Evolutionary conservation across 2,888 invertebrate genomes (phyloP).

Genomic region (Criorhina ranunculi): DNA sequence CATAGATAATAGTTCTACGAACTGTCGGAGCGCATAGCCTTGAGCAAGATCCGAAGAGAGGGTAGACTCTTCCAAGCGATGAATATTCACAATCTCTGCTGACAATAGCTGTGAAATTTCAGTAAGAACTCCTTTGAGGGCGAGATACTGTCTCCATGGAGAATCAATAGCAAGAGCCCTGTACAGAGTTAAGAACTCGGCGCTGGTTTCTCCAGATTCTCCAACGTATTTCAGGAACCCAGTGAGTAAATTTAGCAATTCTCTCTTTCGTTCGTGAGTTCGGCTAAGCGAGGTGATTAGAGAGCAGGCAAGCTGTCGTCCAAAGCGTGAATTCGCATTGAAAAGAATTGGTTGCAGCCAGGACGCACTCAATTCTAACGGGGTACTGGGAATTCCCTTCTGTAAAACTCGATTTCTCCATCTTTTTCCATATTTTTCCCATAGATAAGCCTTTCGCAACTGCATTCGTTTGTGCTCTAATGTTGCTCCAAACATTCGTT

Average conservation of each 20-base stretch:
- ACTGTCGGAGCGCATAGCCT: slow-evolving; percentile 95
- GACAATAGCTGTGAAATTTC: slow-evolving; percentile 94
- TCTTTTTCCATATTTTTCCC: slow-evolving; percentile 90
- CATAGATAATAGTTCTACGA: slow-evolving; percentile 94
- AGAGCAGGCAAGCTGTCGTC: slow-evolving; percentile 94
- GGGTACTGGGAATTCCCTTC: slow-evolving; percentile 82
- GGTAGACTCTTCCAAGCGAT: slow-evolving; percentile 95
- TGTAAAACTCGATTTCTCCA: slow-evolving; percentile 86
- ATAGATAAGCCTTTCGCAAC: slow-evolving; percentile 86
- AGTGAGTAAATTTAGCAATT: slow-evolving; percentile 93
- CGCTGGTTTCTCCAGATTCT: slow-evolving; percentile 94
- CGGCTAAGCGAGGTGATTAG: slow-evolving; percentile 93
- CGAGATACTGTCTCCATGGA: slow-evolving; percentile 97
- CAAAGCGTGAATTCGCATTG: slow-evolving; percentile 94
- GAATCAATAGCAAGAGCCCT: slow-evolving; percentile 92
- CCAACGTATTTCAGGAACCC: slow-evolving; percentile 94
- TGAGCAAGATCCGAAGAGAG: slow-evolving; percentile 97
- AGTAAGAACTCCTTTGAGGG: slow-evolving; percentile 93
- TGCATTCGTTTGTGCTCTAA: slow-evolving; percentile 82
- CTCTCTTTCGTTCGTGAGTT: slow-evolving; percentile 88
- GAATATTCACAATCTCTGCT: slow-evolving; percentile 94
- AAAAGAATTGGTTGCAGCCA: slow-evolving; percentile 97
- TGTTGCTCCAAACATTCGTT: slow-evolving; percentile 69
- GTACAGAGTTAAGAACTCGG: slow-evolving; percentile 95
- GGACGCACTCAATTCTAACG: slow-evolving; percentile 86